Conservation (phyloP, 2,888 invertebrate species). For the Machimus atricapillus region DNA sequence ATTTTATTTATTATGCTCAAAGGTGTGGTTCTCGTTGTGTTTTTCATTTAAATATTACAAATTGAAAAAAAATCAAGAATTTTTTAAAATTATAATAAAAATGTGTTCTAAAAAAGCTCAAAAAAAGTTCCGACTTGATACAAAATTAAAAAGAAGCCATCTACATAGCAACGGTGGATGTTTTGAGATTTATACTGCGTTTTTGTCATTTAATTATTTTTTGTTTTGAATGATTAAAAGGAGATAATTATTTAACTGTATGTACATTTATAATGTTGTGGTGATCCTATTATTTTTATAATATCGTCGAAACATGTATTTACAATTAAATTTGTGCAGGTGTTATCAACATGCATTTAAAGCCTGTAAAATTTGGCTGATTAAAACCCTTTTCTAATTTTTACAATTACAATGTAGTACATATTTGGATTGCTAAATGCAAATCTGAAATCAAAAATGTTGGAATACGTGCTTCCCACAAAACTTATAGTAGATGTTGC, state of each 20-base stretch:
- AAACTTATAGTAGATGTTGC: too few relatives aligned
- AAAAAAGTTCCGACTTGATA: conserved; percentile 10
- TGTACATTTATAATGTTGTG: neutral
- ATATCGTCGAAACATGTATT: neutral
- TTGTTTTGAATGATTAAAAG: neutral
- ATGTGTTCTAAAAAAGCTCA: conserved; percentile 12
- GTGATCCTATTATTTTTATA: too few relatives aligned
- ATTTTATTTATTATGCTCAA: conserved; percentile 9
- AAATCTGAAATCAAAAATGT: too few relatives aligned
- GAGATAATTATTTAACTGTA: neutral
- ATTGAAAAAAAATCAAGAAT: neutral
- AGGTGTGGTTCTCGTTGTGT: conserved; percentile 20
- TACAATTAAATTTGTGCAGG: neutral
- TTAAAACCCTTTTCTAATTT: too few relatives aligned
- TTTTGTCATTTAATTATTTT: neutral
- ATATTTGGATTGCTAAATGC: too few relatives aligned
- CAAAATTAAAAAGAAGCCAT: conserved; percentile 29
- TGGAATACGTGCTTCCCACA: too few relatives aligned
- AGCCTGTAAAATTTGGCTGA: too few relatives aligned
- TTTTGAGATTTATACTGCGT: conserved; percentile 6
- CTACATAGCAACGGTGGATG: conserved; percentile 27
- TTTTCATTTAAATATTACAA: neutral
- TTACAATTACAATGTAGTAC: too few relatives aligned
- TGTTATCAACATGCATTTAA: neutral
- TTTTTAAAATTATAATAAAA: neutral